Evolutionary conservation across 2,797 vertebrate genomes (phyloP).

Genomic region (Sarcophilus harrisii): DNA sequence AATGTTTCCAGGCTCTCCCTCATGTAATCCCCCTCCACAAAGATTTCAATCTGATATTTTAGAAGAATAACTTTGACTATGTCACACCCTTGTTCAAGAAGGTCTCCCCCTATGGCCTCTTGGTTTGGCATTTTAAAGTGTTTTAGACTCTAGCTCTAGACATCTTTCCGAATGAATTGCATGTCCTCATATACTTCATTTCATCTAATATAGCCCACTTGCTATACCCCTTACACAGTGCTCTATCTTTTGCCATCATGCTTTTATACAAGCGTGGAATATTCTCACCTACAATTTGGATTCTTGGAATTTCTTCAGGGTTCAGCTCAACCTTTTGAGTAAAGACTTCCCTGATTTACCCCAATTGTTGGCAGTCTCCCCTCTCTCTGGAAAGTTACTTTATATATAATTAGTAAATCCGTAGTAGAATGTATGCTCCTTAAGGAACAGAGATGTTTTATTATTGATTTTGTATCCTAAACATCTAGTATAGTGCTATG

Average conservation of each 20-base stretch:
- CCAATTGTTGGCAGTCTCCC: not conserved
- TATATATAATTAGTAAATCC: not conserved
- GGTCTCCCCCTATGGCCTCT: not conserved
- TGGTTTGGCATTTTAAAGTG: not conserved
- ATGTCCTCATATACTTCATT: not conserved
- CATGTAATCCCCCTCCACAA: not conserved
- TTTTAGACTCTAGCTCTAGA: not conserved
- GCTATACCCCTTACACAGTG: not conserved
- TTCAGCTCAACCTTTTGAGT: not conserved
- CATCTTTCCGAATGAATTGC: not conserved
- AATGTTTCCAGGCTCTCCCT: not conserved
- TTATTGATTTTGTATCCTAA: not conserved
- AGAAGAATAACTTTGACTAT: not conserved
- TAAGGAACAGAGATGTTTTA: not conserved
- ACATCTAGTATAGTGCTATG: not conserved
- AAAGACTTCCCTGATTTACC: not conserved
- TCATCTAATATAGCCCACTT: not conserved
- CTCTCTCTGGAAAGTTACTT: not conserved
- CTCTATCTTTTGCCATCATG: not conserved
- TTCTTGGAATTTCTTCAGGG: not conserved
- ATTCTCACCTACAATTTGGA: not conserved
- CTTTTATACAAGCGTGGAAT: not conserved
- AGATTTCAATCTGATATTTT: not conserved
- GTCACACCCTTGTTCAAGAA: not conserved
- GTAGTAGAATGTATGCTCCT: not conserved